phyloP scores from a whole-genome alignment of 2,888 invertebrate genomes.

The Microplitis deprimator region DNA sequence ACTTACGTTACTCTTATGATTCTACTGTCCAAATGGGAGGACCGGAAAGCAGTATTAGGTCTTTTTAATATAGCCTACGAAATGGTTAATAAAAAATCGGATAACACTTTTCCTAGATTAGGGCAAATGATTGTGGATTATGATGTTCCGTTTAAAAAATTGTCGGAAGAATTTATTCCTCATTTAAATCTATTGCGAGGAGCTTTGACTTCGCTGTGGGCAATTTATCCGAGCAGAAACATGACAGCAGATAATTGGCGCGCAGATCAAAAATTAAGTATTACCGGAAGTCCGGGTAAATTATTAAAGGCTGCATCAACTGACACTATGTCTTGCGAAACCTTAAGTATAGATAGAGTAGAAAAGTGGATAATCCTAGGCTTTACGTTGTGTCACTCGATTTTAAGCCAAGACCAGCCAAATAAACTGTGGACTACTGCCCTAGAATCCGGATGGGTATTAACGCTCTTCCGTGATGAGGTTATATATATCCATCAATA shows the following conservation, averaged over 20 bases:
- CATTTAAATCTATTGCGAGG: slow-evolving; percentile 89
- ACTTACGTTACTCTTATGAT: slow-evolving; percentile 98
- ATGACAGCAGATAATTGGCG: slow-evolving; percentile 95
- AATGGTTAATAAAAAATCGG: slow-evolving; percentile 91
- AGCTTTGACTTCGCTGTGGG: slow-evolving; percentile 89
- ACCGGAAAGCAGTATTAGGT: slow-evolving; percentile 96
- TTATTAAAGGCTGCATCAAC: slow-evolving; percentile 94
- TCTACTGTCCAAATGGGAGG: slow-evolving; percentile 96
- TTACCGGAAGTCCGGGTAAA: slow-evolving; percentile 95
- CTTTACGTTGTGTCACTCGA: slow-evolving; percentile 90
- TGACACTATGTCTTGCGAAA: slow-evolving; percentile 98
- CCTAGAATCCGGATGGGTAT: slow-evolving; percentile 93
- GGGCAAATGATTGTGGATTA: slow-evolving; percentile 99
- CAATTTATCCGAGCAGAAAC: slow-evolving; percentile 91
- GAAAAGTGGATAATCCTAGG: slow-evolving; percentile 99
- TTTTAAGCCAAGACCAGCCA: slow-evolving; percentile 84
- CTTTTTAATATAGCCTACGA: slow-evolving; percentile 98
- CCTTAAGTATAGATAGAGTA: slow-evolving; percentile 93
- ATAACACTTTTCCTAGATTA: slow-evolving; percentile 93
- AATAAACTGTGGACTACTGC: slow-evolving; percentile 93
- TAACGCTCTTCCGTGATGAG: slow-evolving; percentile 96
- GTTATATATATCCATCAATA: slow-evolving; percentile 96
- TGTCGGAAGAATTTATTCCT: slow-evolving; percentile 97
- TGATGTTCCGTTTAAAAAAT: slow-evolving; percentile 93
- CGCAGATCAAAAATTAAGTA: slow-evolving; percentile 91